A percentile compares a stretch with the other conserved stretches of the same genome.
These are phyloP conservation scores for Rhea pennata DNA, from an alignment of 2,113 vertebrate species.

Conservation along the genomic window DNA sequence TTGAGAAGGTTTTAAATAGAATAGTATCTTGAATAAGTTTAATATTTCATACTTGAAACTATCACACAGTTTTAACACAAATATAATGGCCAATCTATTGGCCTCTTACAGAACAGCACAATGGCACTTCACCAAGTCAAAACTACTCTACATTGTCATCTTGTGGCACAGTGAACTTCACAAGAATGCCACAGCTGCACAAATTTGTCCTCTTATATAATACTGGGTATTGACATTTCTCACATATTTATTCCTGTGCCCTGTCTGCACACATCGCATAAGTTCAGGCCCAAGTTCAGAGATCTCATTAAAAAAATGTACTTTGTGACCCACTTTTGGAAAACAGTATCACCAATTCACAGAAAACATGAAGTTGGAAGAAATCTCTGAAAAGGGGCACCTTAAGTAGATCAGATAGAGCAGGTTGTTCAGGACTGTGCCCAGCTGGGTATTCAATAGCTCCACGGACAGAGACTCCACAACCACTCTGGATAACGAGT, in stretches of 20 bases:
- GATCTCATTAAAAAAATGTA: not conserved
- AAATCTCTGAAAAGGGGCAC: not conserved
- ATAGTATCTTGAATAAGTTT: not conserved
- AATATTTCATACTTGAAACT: not conserved
- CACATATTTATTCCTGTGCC: not conserved
- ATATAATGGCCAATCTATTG: not conserved
- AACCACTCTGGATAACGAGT: not conserved
- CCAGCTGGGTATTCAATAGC: not conserved
- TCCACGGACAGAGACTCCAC: not conserved
- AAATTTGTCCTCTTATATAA: not conserved
- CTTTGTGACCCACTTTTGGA: not conserved
- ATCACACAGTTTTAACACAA: not conserved
- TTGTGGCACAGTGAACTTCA: not conserved
- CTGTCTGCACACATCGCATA: not conserved
- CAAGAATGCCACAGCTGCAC: not conserved
- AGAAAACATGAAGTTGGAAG: not conserved
- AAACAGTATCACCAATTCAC: not conserved
- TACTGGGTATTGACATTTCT: too few relatives aligned
- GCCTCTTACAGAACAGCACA: not conserved
- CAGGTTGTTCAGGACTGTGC: not conserved
- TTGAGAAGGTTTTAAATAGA: not conserved
- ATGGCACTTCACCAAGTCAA: not conserved
- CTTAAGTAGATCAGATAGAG: not conserved
- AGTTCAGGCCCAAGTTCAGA: not conserved
- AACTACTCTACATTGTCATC: slow-evolving; percentile 50